Evolutionary conservation across 2,888 invertebrate genomes (phyloP), one percentile per base, ranked within the genome.

Genomic region (Nomada lathburiana): DNA sequence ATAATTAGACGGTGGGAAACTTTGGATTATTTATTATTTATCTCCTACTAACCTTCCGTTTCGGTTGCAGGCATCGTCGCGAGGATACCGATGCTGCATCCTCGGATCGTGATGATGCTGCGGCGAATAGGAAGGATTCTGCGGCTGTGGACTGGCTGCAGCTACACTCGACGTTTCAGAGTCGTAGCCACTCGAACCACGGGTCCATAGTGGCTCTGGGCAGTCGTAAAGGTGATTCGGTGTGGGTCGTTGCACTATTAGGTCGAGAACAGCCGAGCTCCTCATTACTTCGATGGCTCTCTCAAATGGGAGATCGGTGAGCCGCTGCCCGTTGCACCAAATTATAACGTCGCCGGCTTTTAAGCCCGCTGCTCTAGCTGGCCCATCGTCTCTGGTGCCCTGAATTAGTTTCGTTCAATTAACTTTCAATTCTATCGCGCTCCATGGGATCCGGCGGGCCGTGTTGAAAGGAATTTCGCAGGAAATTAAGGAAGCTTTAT

Each of bases 261-360:
- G 86, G 94, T 94, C 93, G 64, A 93, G 88, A 13, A 93, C 86
- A 26, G 92, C 91, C 20, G 93, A 88, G 75, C 91, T 90, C 42
- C 93, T 91, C 93, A 93, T 93, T 71, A 91, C 89, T 76, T 93
- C 93, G 83, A 93, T 93, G 18, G 93, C 93, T 52, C 92, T 87
- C 70, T 93, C 93, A 85, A 93, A 93, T 20, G 93, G 93, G 64
- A 93, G 82, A 85, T 93, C 93, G 53, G 92, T 93, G 23, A 93
- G 87, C 29, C 93, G 89, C 55, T 93, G 93, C 82, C 97, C 98
- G 93, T 99, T 98, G 93, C 98, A 98, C 88, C 97, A 97, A 72
- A 98, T 94, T 85, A 99, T 97, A 94, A 98, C 98, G 94, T 99
- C 98, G 9, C 98, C 98, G 0, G 98, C 97, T 89, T 97, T 95